Conservation (phyloP, 2,113 vertebrate genomes). For the Hemichromis elongatus region DNA sequence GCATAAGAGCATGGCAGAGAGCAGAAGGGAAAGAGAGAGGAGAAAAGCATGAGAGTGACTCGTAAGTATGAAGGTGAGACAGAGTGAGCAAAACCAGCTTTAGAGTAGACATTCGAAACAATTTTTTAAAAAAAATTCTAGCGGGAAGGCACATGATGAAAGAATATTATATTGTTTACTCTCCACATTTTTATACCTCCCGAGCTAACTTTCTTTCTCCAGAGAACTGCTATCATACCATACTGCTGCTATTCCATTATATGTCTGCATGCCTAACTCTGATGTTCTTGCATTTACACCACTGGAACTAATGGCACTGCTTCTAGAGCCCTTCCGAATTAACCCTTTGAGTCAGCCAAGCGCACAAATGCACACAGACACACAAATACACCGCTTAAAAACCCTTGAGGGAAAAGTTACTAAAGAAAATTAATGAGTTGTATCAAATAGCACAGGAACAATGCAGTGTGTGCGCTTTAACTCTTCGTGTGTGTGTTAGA, state of each 20-base stretch:
- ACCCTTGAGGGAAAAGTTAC: slow-evolving; percentile 23
- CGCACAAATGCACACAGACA: background rate
- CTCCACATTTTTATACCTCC: slow-evolving; percentile 14
- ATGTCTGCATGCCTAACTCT: slow-evolving; percentile 12
- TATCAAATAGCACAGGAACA: background rate
- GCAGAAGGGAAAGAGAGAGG: background rate
- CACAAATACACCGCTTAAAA: background rate
- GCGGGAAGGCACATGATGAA: background rate
- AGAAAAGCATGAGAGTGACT: background rate
- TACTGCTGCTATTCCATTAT: background rate
- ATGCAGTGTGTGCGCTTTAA: background rate
- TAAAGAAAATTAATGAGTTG: slow-evolving; percentile 37
- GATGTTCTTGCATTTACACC: slow-evolving; percentile 43
- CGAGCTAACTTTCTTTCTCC: background rate
- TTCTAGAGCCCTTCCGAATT: slow-evolving; percentile 51
- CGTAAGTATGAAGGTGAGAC: background rate
- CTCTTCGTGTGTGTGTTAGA: background rate
- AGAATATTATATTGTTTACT: background rate
- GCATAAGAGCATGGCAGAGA: background rate
- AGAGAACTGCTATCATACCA: background rate
- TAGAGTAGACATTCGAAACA: background rate
- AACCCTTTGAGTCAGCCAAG: slow-evolving; percentile 46
- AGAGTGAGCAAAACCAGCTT: background rate
- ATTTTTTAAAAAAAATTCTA: background rate
- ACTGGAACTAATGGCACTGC: slow-evolving; percentile 52